Conservation (phyloP, 2,888 invertebrate species). For the Drosophila mettleri region DNA sequence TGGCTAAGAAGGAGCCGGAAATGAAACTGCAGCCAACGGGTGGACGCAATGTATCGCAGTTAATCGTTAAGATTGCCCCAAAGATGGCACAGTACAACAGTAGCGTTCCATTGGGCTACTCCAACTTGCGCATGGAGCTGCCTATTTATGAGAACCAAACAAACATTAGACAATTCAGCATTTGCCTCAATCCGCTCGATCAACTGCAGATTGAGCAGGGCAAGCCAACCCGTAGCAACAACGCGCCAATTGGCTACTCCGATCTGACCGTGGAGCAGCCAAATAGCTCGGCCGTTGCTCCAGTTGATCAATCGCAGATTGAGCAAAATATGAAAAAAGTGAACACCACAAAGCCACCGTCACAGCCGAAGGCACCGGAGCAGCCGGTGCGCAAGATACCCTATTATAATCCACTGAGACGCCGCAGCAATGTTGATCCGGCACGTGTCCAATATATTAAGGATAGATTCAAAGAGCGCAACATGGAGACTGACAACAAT, state of each 20-base stretch:
- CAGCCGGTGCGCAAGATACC: constrained; percentile 28
- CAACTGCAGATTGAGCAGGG: background rate
- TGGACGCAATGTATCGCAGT: constrained; percentile 1
- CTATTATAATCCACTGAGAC: constrained; percentile 49
- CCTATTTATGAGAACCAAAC: background rate
- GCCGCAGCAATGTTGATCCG: constrained; percentile 57
- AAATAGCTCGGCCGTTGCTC: constrained; percentile 6
- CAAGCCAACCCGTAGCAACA: constrained; percentile 1
- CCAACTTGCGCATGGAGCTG: constrained; percentile 16
- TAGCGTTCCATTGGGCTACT: constrained; percentile 21
- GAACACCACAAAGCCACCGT: constrained; percentile 21
- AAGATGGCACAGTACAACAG: background rate
- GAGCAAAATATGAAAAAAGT: constrained; percentile 23
- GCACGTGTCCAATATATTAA: constrained; percentile 57
- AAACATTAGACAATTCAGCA: background rate
- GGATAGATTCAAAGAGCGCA: constrained; percentile 46
- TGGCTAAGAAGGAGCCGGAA: constrained; percentile 14
- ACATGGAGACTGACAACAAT: constrained; percentile 31
- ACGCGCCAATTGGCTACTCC: constrained; percentile 7
- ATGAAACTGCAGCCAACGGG: background rate
- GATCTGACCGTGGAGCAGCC: constrained; percentile 11
- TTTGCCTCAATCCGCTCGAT: constrained; percentile 8
- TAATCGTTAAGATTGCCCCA: constrained; percentile 15
- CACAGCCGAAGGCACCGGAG: constrained; percentile 24
- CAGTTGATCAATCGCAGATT: constrained; percentile 11